A percentile compares a stretch with the other conserved stretches of the same genome.
phyloP scores from a whole-genome alignment of 2,113 vertebrate genomes.

The Lampris incognitus region DNA sequence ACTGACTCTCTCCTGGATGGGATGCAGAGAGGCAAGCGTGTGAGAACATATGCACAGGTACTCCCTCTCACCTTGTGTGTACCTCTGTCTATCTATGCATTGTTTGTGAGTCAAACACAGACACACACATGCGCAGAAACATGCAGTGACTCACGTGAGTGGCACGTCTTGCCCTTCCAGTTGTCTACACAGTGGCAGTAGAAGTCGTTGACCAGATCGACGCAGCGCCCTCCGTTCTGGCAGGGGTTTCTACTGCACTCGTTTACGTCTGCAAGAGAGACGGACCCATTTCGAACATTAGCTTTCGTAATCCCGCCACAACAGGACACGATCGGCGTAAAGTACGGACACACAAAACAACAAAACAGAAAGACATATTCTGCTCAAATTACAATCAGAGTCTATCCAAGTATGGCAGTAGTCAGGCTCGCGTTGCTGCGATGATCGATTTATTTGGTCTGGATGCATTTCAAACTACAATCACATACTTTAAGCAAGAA shows the following conservation, averaged over 20 bases:
- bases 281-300: no score
- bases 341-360: no score
- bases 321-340: neutral
- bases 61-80: conserved; percentile 22
- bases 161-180: conserved; percentile 98
- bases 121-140: neutral
- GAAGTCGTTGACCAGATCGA: conserved; percentile 92
- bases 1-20: conserved; percentile 90
- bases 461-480: no score
- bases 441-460: no score
- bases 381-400: no score
- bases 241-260: conserved; percentile 92
- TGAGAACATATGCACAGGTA: conserved; percentile 36
- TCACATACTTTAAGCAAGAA: no score
- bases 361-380: no score
- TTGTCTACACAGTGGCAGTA: conserved; percentile 90
- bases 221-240: conserved; percentile 90
- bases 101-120: conserved; percentile 8
- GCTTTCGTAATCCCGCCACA: conserved; percentile 7
- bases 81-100: no score
- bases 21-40: conserved; percentile 16
- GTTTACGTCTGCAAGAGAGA: conserved; percentile 85
- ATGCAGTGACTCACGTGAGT: conserved; percentile 86
- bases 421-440: no score
- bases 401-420: no score